These are phyloP conservation scores for Pomatorhinus ruficollis DNA, from an alignment of 2,113 vertebrate species.

Conservation along the genomic window DNA sequence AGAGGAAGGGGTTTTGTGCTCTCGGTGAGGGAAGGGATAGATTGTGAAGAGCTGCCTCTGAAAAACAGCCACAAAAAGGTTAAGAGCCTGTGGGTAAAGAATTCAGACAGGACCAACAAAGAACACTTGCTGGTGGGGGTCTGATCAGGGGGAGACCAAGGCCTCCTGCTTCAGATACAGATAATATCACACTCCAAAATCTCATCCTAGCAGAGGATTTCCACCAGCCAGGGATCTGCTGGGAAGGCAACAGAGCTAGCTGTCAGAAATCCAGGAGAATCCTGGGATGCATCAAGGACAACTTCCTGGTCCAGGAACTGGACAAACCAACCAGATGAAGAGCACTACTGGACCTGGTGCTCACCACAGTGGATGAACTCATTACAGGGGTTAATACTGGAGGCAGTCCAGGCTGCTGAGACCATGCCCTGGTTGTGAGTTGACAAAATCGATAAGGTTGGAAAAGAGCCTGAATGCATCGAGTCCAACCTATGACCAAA, in stretches of 20 bases:
- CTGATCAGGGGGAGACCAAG: neutral
- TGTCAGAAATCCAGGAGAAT: neutral
- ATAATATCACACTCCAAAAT: neutral
- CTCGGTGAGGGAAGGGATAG: neutral
- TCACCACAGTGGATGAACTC: neutral
- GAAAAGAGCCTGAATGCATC: neutral
- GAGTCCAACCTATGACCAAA: neutral
- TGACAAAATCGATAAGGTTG: neutral
- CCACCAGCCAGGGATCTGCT: neutral
- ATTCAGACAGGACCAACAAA: neutral
- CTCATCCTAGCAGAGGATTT: neutral
- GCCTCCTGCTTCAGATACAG: neutral
- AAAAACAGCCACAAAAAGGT: neutral
- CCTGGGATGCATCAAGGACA: neutral
- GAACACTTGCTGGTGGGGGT: neutral
- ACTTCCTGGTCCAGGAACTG: neutral
- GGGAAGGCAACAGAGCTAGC: neutral
- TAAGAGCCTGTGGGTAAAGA: neutral
- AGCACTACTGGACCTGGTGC: neutral
- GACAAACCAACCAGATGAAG: neutral
- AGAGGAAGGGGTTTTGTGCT: too few species aligned
- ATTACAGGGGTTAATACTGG: too few species aligned
- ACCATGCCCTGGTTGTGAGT: neutral
- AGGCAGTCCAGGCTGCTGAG: neutral
- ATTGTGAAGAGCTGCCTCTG: neutral